Evolutionary conservation across 2,113 vertebrate species (phyloP).

Genomic region (Mus spicilegus): DNA sequence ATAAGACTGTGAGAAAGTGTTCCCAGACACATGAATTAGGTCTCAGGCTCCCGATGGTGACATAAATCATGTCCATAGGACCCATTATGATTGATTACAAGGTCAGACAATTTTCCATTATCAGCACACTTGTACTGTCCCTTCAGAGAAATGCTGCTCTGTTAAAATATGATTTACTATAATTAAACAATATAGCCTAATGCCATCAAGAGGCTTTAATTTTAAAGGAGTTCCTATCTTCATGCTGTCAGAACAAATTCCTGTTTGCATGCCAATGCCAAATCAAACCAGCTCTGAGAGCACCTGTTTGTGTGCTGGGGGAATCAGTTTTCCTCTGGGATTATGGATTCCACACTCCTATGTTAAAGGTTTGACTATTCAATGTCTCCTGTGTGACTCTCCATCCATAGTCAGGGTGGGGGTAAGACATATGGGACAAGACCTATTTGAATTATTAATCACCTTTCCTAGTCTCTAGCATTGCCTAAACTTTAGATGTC

Average conservation of each 20-base stretch:
- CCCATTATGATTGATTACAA: background rate
- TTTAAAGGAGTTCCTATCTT: slow-evolving; percentile 57
- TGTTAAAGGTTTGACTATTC: background rate
- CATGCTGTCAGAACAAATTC: slow-evolving; percentile 43
- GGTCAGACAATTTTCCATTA: slow-evolving; percentile 48
- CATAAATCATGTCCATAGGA: background rate
- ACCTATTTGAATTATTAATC: background rate
- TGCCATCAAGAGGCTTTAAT: slow-evolving; percentile 72
- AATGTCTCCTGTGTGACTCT: background rate
- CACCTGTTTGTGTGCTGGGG: background rate
- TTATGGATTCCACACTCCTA: background rate
- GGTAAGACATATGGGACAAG: no score
- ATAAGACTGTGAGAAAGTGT: background rate
- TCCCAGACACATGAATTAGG: background rate
- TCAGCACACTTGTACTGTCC: slow-evolving; percentile 23
- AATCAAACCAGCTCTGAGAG: background rate
- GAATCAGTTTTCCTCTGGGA: background rate
- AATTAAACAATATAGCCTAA: slow-evolving; percentile 72
- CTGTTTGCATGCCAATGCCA: background rate
- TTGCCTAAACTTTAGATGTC: background rate
- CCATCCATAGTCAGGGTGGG: background rate
- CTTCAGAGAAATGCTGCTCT: slow-evolving; percentile 45
- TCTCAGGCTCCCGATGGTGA: background rate
- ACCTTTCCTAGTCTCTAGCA: background rate
- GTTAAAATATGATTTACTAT: slow-evolving; percentile 65